These are phyloP conservation scores for Paracentrotus lividus DNA, from an alignment of 53 echinoderm and acorn worm species.

Conservation along the genomic window DNA sequence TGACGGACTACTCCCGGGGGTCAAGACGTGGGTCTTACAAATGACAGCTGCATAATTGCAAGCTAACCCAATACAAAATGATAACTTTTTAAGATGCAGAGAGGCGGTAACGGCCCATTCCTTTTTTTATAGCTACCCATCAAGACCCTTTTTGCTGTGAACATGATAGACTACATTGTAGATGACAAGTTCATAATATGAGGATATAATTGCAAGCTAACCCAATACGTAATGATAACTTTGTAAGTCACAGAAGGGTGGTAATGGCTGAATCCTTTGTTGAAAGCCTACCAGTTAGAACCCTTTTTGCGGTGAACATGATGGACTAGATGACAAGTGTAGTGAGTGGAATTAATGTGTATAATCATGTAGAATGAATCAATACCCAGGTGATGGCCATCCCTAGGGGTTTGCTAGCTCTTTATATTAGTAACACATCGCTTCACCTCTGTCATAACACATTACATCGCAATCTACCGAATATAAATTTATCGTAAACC, in stretches of 20 bases:
- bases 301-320: background rate
- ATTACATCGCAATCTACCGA: background rate
- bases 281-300: too few relatives aligned
- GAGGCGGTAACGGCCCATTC: too few relatives aligned
- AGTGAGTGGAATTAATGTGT: background rate
- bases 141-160: too few relatives aligned
- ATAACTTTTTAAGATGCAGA: too few relatives aligned
- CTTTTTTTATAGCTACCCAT: too few relatives aligned
- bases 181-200: background rate
- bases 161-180: background rate
- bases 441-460: background rate
- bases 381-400: background rate
- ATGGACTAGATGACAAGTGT: background rate
- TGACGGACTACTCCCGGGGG: too few relatives aligned
- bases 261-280: too few relatives aligned
- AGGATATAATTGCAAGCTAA: background rate
- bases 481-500: background rate
- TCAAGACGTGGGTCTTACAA: too few relatives aligned
- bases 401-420: background rate
- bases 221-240: too few relatives aligned
- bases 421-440: background rate
- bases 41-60: too few relatives aligned
- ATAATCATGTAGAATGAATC: conserved; percentile 16
- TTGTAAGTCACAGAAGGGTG: too few relatives aligned
- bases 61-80: too few relatives aligned